Conservation (phyloP, 2,888 invertebrate species). For the Chrysomela aeneicollis region DNA sequence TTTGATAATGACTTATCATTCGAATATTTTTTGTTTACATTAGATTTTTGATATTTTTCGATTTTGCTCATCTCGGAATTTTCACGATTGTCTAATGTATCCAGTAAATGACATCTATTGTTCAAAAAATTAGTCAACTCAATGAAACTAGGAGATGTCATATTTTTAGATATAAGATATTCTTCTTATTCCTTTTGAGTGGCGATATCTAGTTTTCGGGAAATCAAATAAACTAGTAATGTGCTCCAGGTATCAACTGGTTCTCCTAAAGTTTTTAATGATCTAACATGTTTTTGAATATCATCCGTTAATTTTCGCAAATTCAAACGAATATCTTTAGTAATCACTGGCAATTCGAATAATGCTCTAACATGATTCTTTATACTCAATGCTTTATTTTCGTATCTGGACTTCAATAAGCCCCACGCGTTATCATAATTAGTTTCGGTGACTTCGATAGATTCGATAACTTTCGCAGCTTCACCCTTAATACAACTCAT, state of each 20-base stretch:
- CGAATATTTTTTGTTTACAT: too few species aligned
- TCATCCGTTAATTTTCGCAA: constrained; percentile 12
- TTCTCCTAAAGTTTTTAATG: constrained; percentile 22
- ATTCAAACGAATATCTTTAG: background rate
- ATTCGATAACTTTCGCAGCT: constrained; percentile 2
- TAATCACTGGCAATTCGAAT: constrained; percentile 7
- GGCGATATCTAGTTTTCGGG: constrained; percentile 1
- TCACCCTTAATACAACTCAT: constrained; percentile 2
- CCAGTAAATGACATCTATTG: constrained; percentile 2
- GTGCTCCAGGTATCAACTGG: constrained; percentile 16
- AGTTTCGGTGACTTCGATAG: background rate
- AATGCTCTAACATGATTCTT: constrained; percentile 14
- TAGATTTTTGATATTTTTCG: too few species aligned
- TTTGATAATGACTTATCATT: too few species aligned
- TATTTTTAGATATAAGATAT: background rate
- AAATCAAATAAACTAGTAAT: constrained; percentile 6
- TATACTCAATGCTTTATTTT: constrained; percentile 7
- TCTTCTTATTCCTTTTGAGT: constrained; percentile 9
- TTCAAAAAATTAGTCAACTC: background rate
- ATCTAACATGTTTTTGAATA: background rate
- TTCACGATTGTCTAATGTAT: background rate
- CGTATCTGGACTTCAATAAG: constrained; percentile 13
- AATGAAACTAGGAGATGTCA: background rate
- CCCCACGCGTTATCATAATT: constrained; percentile 19
- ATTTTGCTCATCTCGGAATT: too few species aligned